Evolutionary conservation across 2,888 invertebrate genomes (phyloP), one percentile per base, ranked within the genome.

Genomic region (Limenitis arthemis): DNA sequence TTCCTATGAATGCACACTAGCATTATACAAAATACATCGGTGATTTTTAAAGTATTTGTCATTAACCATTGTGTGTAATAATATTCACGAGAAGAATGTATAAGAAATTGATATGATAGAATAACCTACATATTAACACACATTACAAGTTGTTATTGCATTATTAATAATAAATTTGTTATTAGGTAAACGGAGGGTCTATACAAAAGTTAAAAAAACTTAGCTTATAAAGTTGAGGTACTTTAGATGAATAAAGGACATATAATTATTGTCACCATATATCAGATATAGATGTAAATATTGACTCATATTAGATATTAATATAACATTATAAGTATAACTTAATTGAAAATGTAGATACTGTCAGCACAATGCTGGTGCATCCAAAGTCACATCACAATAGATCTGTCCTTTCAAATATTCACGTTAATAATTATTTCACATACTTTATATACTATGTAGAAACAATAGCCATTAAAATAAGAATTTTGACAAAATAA

Each of bases 271-370:
- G 9, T 37, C 46, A 46, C 46, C 37, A 46, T 46, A 46, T 46
- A 46, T 31, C 46, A 46, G 46, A 41, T 29, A 28, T 46, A 61
- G 49, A 54, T 69, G 69, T 70, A 68, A 58, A 68, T 68, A 69
- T 60, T 67, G 61, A 67, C 62, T 61, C 58, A 63, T 40, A 42
- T 51, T 54, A 58, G 52, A 54, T 50, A 55, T 60, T 58, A 47
- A 56, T 60, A 44, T 55, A 54, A 54, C 52, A 50, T 39, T 51
- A 56, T 59, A 60, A 63, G 62, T 65, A 63, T 65, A 62, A 65
- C 62, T 54, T 50, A 50, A 50, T 52, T 54, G n/a, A 55, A 50
- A 9, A 47, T 49, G 42, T 55, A 49, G 49, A 49, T 46, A 53
- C 38, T 9, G 50, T 50, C 20, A 38, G 52, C 54, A 57, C 50